Evolutionary conservation across 2,888 invertebrate genomes (phyloP).

Genomic region (Sesia apiformis): DNA sequence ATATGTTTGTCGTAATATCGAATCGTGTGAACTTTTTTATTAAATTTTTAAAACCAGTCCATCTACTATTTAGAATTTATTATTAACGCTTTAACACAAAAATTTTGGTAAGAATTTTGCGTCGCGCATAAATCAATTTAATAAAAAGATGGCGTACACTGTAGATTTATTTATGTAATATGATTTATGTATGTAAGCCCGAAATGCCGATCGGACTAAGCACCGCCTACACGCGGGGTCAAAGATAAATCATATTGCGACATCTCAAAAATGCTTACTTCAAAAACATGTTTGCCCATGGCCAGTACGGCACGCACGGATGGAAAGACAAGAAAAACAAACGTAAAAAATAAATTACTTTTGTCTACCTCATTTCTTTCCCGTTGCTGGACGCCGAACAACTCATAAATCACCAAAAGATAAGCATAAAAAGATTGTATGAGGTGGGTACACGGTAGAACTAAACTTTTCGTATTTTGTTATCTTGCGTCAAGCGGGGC

Average conservation of each 20-base stretch:
- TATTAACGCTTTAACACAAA: conserved; percentile 7
- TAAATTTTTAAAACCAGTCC: conserved; percentile 34
- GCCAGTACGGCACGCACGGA: conserved; percentile 67
- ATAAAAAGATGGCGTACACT: conserved; percentile 48
- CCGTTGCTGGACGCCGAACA: conserved; percentile 71
- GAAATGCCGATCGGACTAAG: conserved; percentile 69
- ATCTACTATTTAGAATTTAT: conserved; percentile 21
- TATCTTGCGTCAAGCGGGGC: conserved; percentile 58
- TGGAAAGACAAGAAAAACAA: conserved; percentile 71
- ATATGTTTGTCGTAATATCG: conserved; percentile 43
- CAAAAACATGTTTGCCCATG: conserved; percentile 67
- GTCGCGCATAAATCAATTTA: conserved; percentile 31
- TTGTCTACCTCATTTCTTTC: conserved; percentile 72
- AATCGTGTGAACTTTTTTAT: conserved; percentile 54
- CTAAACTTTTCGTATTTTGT: conserved; percentile 70
- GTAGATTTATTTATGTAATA: conserved; percentile 42
- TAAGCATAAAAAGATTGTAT: conserved; percentile 75
- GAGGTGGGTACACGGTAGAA: conserved; percentile 70
- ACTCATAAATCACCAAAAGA: conserved; percentile 72
- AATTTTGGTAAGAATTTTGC: conserved; percentile 28
- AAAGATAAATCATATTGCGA: conserved; percentile 67
- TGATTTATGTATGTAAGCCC: conserved; percentile 60
- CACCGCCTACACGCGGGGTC: conserved; percentile 65
- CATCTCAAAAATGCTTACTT: conserved; percentile 74
- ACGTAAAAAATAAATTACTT: conserved; percentile 73